A percentile compares a stretch with the other conserved stretches of the same genome.
Evolutionary conservation across 2,113 vertebrate species (phyloP).

Genomic region (Empidonax traillii): DNA sequence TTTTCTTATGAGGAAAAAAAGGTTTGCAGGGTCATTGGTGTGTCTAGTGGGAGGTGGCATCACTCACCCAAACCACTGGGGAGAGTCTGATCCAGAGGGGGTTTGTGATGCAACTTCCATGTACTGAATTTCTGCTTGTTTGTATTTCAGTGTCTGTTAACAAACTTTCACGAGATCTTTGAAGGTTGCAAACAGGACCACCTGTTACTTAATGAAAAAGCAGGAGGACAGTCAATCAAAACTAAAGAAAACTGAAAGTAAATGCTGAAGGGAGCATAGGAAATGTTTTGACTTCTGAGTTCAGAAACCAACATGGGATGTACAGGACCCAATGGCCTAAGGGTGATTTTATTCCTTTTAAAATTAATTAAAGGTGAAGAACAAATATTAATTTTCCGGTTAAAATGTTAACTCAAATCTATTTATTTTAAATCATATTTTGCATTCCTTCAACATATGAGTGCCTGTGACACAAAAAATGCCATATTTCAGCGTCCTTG

Average conservation of each 20-base stretch:
- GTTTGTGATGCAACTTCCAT: rapidly evolving
- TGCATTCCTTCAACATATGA: background rate
- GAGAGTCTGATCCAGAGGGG: background rate
- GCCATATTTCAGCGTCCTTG: background rate
- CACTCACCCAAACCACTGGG: background rate
- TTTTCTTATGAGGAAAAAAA: background rate
- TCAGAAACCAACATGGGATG: background rate
- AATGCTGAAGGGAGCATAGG: background rate
- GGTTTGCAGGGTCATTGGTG: background rate
- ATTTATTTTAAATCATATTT: background rate
- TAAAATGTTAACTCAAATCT: background rate
- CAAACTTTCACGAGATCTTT: background rate
- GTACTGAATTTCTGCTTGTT: background rate
- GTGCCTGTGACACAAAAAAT: background rate
- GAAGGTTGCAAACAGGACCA: background rate
- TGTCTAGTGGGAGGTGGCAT: background rate
- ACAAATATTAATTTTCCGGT: background rate
- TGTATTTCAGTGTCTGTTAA: background rate
- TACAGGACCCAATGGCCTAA: too few relatives aligned
- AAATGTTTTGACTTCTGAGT: background rate
- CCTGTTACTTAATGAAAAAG: background rate
- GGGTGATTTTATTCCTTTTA: background rate
- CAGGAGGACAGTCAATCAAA: background rate
- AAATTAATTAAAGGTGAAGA: background rate
- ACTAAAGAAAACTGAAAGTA: background rate